Conservation (phyloP, 2,888 invertebrate species). For the Drosophila percnosoma region DNA sequence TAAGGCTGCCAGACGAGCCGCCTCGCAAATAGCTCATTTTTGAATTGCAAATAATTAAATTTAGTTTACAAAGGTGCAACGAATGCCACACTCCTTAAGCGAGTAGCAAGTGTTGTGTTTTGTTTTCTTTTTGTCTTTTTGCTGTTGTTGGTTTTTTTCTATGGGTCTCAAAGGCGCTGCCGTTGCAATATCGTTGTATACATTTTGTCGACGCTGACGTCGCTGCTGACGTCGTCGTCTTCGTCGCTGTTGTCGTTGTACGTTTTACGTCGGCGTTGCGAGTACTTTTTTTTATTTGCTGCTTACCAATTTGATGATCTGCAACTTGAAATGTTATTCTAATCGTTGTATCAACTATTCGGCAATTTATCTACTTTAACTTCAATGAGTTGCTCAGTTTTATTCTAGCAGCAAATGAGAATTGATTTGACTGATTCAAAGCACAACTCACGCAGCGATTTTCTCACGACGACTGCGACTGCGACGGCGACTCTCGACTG, state of each 20-base stretch:
- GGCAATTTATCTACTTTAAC: slow-evolving; percentile 2
- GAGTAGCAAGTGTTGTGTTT: neutral
- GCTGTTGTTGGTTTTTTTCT: neutral
- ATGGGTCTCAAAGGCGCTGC: slow-evolving; percentile 27
- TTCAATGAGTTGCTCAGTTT: neutral
- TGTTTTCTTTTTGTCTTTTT: neutral
- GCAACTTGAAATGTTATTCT: slow-evolving; percentile 3
- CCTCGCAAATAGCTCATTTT: slow-evolving; percentile 51
- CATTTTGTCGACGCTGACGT: slow-evolving; percentile 59
- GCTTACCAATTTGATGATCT: slow-evolving; percentile 9
- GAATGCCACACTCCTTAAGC: neutral
- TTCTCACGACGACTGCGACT: slow-evolving; percentile 47
- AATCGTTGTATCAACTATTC: slow-evolving; percentile 8
- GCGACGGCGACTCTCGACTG: slow-evolving; percentile 64
- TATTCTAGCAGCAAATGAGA: slow-evolving; percentile 12
- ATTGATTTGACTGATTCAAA: slow-evolving; percentile 32
- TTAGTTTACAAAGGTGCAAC: too few relatives aligned
- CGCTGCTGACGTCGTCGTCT: slow-evolving; percentile 35
- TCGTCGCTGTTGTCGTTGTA: slow-evolving; percentile 12
- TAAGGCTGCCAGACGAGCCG: slow-evolving; percentile 36
- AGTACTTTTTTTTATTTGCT: slow-evolving; percentile 8
- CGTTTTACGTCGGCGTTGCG: slow-evolving; percentile 35
- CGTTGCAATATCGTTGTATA: slow-evolving; percentile 53
- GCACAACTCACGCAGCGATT: slow-evolving; percentile 41
- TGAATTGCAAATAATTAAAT: neutral